These are phyloP conservation scores for Catocala fraxini DNA, from an alignment of 2,888 invertebrate species.

Conservation along the genomic window DNA sequence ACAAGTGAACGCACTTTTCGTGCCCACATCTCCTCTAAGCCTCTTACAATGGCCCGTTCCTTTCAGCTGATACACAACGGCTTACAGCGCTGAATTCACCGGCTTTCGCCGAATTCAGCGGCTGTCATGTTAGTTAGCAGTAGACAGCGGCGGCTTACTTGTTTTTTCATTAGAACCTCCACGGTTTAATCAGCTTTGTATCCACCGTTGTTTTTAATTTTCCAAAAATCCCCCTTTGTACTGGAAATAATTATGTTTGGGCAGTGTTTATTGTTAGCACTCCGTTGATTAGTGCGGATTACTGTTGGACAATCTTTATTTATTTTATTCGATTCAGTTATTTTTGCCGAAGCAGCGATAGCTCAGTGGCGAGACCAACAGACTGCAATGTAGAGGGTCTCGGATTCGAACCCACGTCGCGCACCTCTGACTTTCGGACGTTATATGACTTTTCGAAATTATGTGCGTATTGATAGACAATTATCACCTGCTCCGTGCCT, in stretches of 20 bases:
- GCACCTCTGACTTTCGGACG: too few relatives aligned
- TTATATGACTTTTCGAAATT: too few relatives aligned
- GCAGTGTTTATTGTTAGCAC: slow-evolving; percentile 21
- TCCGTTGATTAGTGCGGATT: slow-evolving; percentile 21
- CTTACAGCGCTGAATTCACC: slow-evolving; percentile 15
- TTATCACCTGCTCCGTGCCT: too few relatives aligned
- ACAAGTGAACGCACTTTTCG: slow-evolving; percentile 9
- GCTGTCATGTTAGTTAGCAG: slow-evolving; percentile 25
- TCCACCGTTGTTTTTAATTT: slow-evolving; percentile 42
- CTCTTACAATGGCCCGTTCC: slow-evolving; percentile 27
- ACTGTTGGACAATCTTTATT: background rate
- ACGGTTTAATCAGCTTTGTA: slow-evolving; percentile 37
- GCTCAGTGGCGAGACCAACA: too few relatives aligned
- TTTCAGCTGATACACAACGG: slow-evolving; percentile 25
- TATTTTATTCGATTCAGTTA: too few relatives aligned
- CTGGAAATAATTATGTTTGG: slow-evolving; percentile 28
- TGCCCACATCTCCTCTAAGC: slow-evolving; percentile 18
- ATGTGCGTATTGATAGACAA: too few relatives aligned
- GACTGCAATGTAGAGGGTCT: too few relatives aligned
- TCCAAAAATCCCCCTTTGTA: slow-evolving; percentile 37
- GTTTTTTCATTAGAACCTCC: slow-evolving; percentile 38
- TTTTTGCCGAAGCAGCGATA: too few relatives aligned
- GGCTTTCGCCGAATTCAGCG: slow-evolving; percentile 21
- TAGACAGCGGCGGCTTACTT: slow-evolving; percentile 22
- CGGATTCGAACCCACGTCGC: too few relatives aligned